Percentiles rank a stretch among this genome's conserved stretches.
Evolutionary conservation across 2,113 vertebrate genomes (phyloP).

Genomic region (Zapornia atra): DNA sequence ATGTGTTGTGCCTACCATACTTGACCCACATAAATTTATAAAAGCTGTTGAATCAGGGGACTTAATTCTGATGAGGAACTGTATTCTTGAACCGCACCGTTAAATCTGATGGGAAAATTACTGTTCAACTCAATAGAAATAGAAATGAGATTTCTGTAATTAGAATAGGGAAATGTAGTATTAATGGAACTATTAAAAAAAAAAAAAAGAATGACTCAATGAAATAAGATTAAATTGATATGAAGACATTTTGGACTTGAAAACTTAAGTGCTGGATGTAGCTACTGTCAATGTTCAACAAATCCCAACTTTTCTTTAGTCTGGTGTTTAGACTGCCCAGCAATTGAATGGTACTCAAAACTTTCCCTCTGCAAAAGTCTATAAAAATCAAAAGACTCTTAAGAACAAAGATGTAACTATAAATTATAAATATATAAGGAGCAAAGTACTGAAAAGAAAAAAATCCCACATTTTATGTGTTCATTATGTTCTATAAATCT

Average conservation of each 20-base stretch:
- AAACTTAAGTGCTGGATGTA: neutral
- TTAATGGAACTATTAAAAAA: neutral
- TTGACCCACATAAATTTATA: neutral
- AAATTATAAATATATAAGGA: neutral
- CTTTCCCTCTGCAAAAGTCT: neutral
- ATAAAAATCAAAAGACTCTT: neutral
- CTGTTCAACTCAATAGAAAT: neutral
- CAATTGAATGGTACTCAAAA: neutral
- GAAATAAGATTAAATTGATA: neutral
- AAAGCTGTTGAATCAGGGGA: constrained; percentile 6
- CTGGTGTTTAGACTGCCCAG: neutral
- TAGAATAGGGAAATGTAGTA: neutral
- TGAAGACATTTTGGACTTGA: neutral
- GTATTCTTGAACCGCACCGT: neutral
- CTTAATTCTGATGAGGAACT: neutral
- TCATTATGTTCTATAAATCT: neutral
- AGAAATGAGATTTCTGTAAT: constrained; percentile 16
- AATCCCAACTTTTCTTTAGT: neutral
- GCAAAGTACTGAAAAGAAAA: neutral
- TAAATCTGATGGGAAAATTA: constrained; percentile 30
- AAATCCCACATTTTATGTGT: neutral
- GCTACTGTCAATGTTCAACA: neutral
- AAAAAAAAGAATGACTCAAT: neutral
- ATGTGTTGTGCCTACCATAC: neutral
- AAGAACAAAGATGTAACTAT: neutral